phyloP scores from a whole-genome alignment of 1,140 invertebrate species.

The Lordiphosa clarofinis region DNA sequence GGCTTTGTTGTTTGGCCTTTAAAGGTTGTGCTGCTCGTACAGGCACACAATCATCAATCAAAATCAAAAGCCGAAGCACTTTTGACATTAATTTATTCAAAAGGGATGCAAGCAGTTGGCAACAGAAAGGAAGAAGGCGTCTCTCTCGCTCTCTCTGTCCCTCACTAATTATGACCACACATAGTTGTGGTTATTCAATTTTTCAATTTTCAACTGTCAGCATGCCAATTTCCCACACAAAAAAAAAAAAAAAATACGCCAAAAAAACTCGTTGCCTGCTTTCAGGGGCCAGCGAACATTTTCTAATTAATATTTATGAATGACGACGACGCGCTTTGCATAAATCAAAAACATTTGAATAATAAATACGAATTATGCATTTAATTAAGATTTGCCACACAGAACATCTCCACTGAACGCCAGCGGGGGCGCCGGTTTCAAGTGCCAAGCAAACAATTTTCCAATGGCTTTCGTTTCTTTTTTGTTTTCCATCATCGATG shows the following conservation, averaged over 20 bases:
- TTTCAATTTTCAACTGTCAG: slow-evolving; percentile 45
- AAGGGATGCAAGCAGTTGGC: slow-evolving; percentile 71
- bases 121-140: slow-evolving; percentile 2
- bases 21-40: slow-evolving; percentile 40
- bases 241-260: too few relatives aligned
- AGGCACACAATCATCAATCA: slow-evolving; percentile 77
- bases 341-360: slow-evolving; percentile 73
- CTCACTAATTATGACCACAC: slow-evolving; percentile 42
- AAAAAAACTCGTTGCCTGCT: slow-evolving; percentile 23
- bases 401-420: slow-evolving; percentile 22
- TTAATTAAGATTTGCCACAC: slow-evolving; percentile 71
- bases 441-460: slow-evolving; percentile 30
- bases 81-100: slow-evolving; percentile 80
- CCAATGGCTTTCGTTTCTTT: slow-evolving; percentile 22
- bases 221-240: slow-evolving; percentile 24
- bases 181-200: slow-evolving; percentile 19
- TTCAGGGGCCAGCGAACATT: slow-evolving; percentile 24
- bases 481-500: slow-evolving; percentile 25
- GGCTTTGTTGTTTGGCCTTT: slow-evolving; percentile 28
- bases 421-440: background rate
- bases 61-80: slow-evolving; percentile 79
- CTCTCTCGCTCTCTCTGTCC: slow-evolving; percentile 6
- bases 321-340: slow-evolving; percentile 47
- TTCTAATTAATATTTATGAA: slow-evolving; percentile 73
- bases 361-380: slow-evolving; percentile 76